These are phyloP conservation scores for Dallia pectoralis DNA, from an alignment of 2,797 vertebrate species.

Conservation along the genomic window DNA sequence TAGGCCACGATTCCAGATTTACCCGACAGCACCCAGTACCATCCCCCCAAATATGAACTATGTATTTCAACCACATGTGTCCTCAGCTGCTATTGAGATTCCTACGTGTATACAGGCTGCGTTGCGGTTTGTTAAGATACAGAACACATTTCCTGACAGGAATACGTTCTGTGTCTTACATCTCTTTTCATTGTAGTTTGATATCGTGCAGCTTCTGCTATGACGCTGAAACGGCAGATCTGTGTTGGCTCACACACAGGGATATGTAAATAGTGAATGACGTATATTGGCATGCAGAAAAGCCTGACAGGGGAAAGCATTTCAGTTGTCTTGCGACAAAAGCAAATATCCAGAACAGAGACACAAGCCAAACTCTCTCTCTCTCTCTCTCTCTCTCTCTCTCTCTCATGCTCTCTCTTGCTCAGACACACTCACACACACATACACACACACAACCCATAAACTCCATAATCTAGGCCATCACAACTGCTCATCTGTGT, in stretches of 20 bases:
- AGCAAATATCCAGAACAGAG: too few relatives aligned
- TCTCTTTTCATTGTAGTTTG: neutral
- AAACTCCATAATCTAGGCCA: constrained; percentile 67
- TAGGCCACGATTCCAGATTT: too few relatives aligned
- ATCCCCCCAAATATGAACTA: too few relatives aligned
- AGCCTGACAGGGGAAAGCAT: constrained; percentile 31
- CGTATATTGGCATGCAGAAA: constrained; percentile 32
- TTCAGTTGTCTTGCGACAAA: constrained; percentile 37
- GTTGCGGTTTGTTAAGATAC: neutral
- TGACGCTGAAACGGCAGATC: neutral
- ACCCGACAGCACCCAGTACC: too few relatives aligned
- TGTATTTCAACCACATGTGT: too few relatives aligned
- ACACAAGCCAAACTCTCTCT: too few relatives aligned
- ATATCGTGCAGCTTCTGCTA: neutral
- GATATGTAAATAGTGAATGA: constrained; percentile 17
- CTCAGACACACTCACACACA: neutral
- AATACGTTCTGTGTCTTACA: neutral
- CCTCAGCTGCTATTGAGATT: too few relatives aligned
- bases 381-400: too few relatives aligned
- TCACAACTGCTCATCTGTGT: constrained; percentile 53
- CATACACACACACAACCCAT: constrained; percentile 38
- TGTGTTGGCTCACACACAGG: constrained; percentile 8
- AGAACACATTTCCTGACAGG: neutral
- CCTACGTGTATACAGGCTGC: too few relatives aligned
- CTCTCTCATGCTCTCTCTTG: too few relatives aligned